phyloP scores from a whole-genome alignment of 2,797 vertebrate genomes.

The Amblyopsis hoosieri region DNA sequence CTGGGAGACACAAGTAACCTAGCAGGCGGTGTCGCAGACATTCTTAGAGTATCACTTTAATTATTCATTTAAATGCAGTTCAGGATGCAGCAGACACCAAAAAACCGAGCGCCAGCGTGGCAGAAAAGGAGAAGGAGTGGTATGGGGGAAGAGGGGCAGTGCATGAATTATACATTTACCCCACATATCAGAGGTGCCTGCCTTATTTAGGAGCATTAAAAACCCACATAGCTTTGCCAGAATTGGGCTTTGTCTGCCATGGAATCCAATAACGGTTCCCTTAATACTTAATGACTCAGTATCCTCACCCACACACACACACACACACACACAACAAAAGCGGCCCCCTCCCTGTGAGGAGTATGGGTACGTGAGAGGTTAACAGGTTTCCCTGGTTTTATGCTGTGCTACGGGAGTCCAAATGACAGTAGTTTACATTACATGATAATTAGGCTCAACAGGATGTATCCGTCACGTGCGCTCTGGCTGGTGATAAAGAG shows the following conservation, averaged over 20 bases:
- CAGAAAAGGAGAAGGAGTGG: constrained; percentile 71
- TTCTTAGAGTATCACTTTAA: constrained; percentile 71
- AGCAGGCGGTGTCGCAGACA: constrained; percentile 70
- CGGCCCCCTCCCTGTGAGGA: constrained; percentile 8
- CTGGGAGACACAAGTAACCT: constrained; percentile 43
- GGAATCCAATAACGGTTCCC: constrained; percentile 61
- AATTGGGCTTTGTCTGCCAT: constrained; percentile 69
- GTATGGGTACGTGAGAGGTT: constrained; percentile 15
- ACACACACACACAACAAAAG: not conserved
- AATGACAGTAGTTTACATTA: constrained; percentile 55
- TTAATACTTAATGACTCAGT: constrained; percentile 75
- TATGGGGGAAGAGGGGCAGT: constrained; percentile 51
- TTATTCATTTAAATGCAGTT: constrained; percentile 79
- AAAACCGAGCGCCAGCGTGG: constrained; percentile 67
- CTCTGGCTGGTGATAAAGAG: constrained; percentile 69
- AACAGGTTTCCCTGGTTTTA: constrained; percentile 33
- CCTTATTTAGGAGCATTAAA: constrained; percentile 78
- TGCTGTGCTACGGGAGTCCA: constrained; percentile 29
- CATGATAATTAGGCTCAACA: constrained; percentile 68
- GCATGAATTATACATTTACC: constrained; percentile 81
- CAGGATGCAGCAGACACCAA: constrained; percentile 73
- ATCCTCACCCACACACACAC: constrained; percentile 53
- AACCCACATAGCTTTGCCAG: constrained; percentile 61
- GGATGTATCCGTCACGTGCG: constrained; percentile 67
- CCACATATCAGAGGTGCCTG: constrained; percentile 76